Percentiles rank a stretch among this genome's conserved stretches.
Evolutionary conservation across 2,113 vertebrate genomes (phyloP).

Genomic region (Pitta sordida): DNA sequence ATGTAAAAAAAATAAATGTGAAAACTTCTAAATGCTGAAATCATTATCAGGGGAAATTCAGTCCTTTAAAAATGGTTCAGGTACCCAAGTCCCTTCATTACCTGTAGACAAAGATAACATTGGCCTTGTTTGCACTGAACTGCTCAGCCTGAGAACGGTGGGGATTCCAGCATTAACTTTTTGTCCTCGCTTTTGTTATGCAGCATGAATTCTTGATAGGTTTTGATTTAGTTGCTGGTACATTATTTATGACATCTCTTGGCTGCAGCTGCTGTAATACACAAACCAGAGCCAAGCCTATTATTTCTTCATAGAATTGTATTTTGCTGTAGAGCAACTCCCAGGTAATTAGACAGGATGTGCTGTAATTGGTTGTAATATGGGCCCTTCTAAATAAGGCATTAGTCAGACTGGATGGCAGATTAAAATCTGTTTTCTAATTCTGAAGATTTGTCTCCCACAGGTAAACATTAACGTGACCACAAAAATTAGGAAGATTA

Average conservation of each 20-base stretch:
- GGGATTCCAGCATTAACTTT: neutral
- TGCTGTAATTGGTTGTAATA: conserved; percentile 7
- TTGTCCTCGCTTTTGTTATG: conserved; percentile 23
- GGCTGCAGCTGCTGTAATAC: conserved; percentile 37
- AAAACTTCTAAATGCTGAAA: neutral
- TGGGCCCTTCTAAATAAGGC: neutral
- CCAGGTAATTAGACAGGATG: conserved; percentile 16
- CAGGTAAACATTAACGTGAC: neutral
- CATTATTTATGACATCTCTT: conserved; percentile 49
- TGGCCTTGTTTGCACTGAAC: neutral
- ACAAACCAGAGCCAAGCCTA: conserved; percentile 2
- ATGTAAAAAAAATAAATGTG: neutral
- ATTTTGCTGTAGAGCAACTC: conserved; percentile 8
- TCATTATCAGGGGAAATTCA: neutral
- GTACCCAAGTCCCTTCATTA: neutral
- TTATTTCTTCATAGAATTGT: conserved; percentile 42
- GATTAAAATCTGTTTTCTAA: neutral
- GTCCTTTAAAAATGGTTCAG: neutral
- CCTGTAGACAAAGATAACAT: neutral
- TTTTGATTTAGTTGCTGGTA: conserved; percentile 49
- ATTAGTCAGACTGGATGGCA: neutral
- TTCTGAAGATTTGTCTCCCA: neutral
- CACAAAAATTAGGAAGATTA: neutral
- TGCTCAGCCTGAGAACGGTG: neutral
- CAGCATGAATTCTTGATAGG: conserved; percentile 15